phyloP scores from a whole-genome alignment of 2,113 vertebrate genomes.

The Sorex fumeus region DNA sequence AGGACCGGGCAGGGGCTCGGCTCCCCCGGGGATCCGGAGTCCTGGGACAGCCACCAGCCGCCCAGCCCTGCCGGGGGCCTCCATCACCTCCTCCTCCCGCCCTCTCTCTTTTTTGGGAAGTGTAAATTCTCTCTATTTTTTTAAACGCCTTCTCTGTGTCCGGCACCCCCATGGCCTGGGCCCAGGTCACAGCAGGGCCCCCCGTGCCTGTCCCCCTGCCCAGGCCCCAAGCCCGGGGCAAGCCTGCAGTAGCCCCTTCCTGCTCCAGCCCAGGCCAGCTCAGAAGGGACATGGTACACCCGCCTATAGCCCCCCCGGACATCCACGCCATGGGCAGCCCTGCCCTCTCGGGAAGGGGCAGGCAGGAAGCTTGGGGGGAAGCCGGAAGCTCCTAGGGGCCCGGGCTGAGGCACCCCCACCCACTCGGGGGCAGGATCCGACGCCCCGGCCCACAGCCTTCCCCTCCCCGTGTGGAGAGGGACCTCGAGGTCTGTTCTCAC shows the following conservation, averaged over 20 bases:
- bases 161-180: slow-evolving; percentile 84
- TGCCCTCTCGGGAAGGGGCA: too few species aligned
- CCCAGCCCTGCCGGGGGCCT: slow-evolving; percentile 65
- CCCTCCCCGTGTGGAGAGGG: background rate
- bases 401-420: background rate
- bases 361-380: too few species aligned
- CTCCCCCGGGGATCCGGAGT: slow-evolving; percentile 72
- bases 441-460: background rate
- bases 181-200: slow-evolving; percentile 83
- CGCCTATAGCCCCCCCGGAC: too few species aligned
- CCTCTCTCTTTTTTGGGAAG: slow-evolving; percentile 87
- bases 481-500: background rate
- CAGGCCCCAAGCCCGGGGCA: background rate
- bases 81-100: slow-evolving; percentile 76
- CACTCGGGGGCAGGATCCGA: background rate
- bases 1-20: slow-evolving; percentile 65
- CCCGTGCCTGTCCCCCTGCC: slow-evolving; percentile 89
- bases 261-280: too few species aligned
- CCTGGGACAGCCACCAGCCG: slow-evolving; percentile 60
- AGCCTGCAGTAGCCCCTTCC: too few species aligned
- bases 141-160: slow-evolving; percentile 84
- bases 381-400: background rate
- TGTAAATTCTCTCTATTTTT: slow-evolving; percentile 87
- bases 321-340: background rate
- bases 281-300: too few species aligned